Base-by-base conservation (phyloP, 1,140 invertebrate species). In the Amphibalanus amphitrite region DNA sequence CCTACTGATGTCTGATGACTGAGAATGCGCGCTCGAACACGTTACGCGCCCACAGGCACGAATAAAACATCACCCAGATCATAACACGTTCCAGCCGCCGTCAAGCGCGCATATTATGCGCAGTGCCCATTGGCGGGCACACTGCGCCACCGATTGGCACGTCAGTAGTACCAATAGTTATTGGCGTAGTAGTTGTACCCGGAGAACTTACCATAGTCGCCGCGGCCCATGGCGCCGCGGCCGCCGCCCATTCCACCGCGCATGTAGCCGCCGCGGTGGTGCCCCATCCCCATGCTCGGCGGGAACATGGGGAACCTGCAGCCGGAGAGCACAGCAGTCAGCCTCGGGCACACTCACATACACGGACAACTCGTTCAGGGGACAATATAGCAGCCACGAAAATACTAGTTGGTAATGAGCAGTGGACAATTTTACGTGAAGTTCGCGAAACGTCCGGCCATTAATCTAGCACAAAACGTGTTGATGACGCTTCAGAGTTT, bases 181-280 rank as follows among this genome's bases (percentile, higher is more conserved):
- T 75, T 74, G 71, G 72, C 74, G 72, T 75, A 75, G 73, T 75
- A 75, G 72, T 75, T 75, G 71, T 74, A 75, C 71, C 74, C 73
- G 68, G 73, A 74, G 75, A 78, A 86, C 90, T 90, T 87, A 92
- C 90, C 90, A 84, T 92, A 92, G 81, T 92, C 90, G 76, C 88
- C 88, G 77, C 88, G 85, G 76, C 89, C 88, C 84, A 91, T 89
- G 74, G 89, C 87, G 79, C 87, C 76, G 71, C 72, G 69, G 40
- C 64, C 68, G 8, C 69, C n/a, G n/a, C n/a, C n/a, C n/a, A n/a
- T n/a, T n/a, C n/a, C n/a, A n/a, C n/a, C 73, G n/a, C 75, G 70
- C 69, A 74, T 73, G 69, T 74, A 71, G 69, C 76, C 47, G 47
- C 47, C 10, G 20, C 23, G 33, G n/a, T n/a, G n/a, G 33, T 38